phyloP scores from a whole-genome alignment of 2,888 invertebrate genomes.

The Apodemia zela region DNA sequence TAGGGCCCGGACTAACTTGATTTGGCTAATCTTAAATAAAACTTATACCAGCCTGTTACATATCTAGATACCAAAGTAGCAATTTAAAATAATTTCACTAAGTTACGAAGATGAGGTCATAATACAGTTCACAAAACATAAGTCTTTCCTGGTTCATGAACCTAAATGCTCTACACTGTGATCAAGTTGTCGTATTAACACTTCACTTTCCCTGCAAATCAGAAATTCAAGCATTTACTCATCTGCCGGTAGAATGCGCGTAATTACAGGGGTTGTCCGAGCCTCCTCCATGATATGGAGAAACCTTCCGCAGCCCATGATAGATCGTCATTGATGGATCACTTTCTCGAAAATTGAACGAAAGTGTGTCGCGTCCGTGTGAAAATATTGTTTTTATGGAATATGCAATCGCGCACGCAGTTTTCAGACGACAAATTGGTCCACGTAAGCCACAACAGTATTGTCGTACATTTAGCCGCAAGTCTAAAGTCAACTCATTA shows the following conservation, averaged over 20 bases:
- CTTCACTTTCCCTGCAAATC: constrained; percentile 74
- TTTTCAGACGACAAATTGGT: constrained; percentile 36
- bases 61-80: not conserved
- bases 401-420: constrained; percentile 42
- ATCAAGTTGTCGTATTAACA: constrained; percentile 74
- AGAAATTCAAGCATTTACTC: constrained; percentile 76
- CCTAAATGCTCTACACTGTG: constrained; percentile 57
- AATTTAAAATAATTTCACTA: not conserved
- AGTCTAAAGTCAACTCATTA: constrained; percentile 38
- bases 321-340: constrained; percentile 69
- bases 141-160: constrained; percentile 27
- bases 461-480: constrained; percentile 39
- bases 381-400: constrained; percentile 59
- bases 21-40: no score
- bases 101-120: constrained; percentile 38
- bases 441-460: not conserved
- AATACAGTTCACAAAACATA: constrained; percentile 40
- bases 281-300: constrained; percentile 55
- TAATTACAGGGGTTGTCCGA: constrained; percentile 66
- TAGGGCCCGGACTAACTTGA: no score
- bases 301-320: constrained; percentile 60
- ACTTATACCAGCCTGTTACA: no score
- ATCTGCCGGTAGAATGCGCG: constrained; percentile 67
- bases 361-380: constrained; percentile 72
- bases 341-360: constrained; percentile 75